These are phyloP conservation scores for Oriolus oriolus DNA, from an alignment of 2,113 vertebrate species.

Conservation along the genomic window DNA sequence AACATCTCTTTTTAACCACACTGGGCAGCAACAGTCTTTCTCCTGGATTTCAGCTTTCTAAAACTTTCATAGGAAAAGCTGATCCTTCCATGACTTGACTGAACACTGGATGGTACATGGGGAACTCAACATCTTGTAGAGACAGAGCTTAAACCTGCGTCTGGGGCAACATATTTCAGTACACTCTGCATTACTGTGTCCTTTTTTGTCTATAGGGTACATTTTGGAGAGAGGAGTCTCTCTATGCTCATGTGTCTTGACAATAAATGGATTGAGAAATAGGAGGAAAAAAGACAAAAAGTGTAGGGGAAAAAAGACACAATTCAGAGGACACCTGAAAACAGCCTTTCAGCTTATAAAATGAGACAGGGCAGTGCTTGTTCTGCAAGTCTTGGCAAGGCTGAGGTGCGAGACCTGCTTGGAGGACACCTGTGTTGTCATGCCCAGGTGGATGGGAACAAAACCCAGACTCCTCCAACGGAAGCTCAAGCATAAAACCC, in stretches of 20 bases:
- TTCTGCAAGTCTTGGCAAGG: background rate
- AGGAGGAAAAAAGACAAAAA: background rate
- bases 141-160: background rate
- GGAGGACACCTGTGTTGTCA: background rate
- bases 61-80: background rate
- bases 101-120: background rate
- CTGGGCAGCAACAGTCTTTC: background rate
- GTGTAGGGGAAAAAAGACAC: background rate
- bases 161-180: background rate
- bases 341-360: background rate
- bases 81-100: background rate
- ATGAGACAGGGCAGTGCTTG: background rate
- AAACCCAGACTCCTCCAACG: background rate
- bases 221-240: background rate
- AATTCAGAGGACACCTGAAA: background rate
- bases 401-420: background rate
- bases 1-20: conserved; percentile 24
- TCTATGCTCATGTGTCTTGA: background rate
- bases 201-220: background rate
- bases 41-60: conserved; percentile 9
- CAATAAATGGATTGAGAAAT: background rate
- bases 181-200: background rate
- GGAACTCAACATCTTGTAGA: background rate
- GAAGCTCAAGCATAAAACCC: background rate
- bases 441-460: background rate